Percentiles rank a stretch among this genome's conserved stretches.
These are phyloP conservation scores for Pardalotus punctatus DNA, from an alignment of 2,113 vertebrate genomes.

Conservation along the genomic window DNA sequence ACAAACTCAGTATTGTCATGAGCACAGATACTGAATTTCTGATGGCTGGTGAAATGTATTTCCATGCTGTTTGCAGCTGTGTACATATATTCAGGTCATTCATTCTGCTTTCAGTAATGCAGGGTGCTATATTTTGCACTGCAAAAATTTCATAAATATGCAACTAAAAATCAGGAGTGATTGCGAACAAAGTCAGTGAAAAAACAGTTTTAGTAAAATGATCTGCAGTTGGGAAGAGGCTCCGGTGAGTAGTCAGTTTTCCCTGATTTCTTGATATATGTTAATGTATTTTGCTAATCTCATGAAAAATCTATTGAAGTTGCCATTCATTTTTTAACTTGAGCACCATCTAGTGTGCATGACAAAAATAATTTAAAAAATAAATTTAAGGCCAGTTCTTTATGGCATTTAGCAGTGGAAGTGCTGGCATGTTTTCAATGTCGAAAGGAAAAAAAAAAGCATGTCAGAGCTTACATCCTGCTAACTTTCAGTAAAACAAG, in stretches of 20 bases:
- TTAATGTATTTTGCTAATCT: neutral
- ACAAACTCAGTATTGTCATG: neutral
- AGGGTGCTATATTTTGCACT: neutral
- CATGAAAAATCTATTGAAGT: neutral
- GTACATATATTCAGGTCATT: neutral
- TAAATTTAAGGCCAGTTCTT: neutral
- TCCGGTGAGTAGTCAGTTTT: neutral
- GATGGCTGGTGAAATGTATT: neutral
- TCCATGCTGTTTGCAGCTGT: neutral
- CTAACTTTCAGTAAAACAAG: neutral
- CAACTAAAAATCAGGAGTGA: neutral
- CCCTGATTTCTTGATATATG: neutral
- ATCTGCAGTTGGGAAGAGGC: neutral
- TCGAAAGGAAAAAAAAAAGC: neutral
- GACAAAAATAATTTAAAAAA: neutral
- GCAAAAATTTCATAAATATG: neutral
- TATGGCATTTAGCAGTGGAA: neutral
- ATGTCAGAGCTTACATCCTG: neutral
- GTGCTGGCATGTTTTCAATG: neutral
- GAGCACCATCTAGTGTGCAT: constrained; percentile 64
- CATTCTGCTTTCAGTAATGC: neutral
- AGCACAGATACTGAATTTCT: neutral
- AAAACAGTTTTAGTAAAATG: neutral
- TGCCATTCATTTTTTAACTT: constrained; percentile 33
- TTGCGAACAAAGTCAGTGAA: neutral